Percentiles rank a stretch among this genome's conserved stretches.
phyloP scores from a whole-genome alignment of 2,113 vertebrate genomes.

The Conger conger region DNA sequence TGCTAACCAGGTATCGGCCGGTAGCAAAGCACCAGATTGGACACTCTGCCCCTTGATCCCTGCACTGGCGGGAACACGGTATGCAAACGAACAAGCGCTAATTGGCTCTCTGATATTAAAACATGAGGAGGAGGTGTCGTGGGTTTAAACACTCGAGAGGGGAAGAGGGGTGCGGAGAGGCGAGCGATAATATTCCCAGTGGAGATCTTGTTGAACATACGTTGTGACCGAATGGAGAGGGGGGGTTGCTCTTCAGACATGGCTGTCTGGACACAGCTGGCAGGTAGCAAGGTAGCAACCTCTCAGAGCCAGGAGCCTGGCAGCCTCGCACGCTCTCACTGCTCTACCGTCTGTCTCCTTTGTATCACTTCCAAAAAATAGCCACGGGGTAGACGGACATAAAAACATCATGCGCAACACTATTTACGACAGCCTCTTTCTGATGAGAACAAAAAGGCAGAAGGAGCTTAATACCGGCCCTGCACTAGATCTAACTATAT shows the following conservation, averaged over 20 bases:
- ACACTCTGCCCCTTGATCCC: background rate
- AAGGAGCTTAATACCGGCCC: background rate
- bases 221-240: too few relatives aligned
- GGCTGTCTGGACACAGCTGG: background rate
- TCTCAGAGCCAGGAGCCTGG: background rate
- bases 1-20: background rate
- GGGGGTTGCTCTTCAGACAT: background rate
- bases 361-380: background rate
- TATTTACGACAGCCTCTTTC: background rate
- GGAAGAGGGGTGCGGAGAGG: too few relatives aligned
- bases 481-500: background rate
- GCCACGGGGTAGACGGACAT: background rate
- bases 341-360: background rate
- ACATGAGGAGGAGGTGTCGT: too few relatives aligned
- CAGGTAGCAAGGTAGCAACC: background rate
- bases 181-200: too few relatives aligned
- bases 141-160: too few relatives aligned
- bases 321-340: background rate
- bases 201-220: too few relatives aligned
- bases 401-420: background rate
- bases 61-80: too few relatives aligned
- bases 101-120: background rate
- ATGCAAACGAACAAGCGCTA: background rate
- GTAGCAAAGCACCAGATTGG: background rate
- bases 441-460: too few relatives aligned